Evolutionary conservation across 2,888 invertebrate species (phyloP).

Genomic region (Erpobdella octoculata): DNA sequence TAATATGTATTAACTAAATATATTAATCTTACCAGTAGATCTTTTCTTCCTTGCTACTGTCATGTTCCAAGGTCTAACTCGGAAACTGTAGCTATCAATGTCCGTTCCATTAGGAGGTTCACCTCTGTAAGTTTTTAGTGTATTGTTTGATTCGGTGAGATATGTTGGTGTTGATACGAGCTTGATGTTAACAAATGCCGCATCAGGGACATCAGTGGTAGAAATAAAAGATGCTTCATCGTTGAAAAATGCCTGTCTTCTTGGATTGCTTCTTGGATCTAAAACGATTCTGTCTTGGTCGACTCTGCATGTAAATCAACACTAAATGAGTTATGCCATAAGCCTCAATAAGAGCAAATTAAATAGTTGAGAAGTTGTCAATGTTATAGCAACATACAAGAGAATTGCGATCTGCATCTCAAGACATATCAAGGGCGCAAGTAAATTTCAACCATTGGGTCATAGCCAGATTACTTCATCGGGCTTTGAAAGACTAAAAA

Average conservation of each 20-base stretch:
- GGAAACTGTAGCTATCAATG: not conserved
- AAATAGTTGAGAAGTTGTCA: too few species aligned
- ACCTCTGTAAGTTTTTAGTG: not conserved
- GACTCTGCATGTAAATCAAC: not conserved
- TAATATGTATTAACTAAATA: not conserved
- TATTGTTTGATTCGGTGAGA: not conserved
- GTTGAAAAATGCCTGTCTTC: not conserved
- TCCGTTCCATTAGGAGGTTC: not conserved
- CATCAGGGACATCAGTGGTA: not conserved
- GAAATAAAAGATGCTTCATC: not conserved
- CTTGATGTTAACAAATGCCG: slow-evolving; percentile 3
- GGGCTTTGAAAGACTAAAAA: too few species aligned
- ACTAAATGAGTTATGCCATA: too few species aligned
- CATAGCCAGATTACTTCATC: too few species aligned
- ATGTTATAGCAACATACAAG: too few species aligned
- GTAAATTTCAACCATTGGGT: too few species aligned
- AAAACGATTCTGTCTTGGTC: not conserved
- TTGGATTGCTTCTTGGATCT: slow-evolving; percentile 2
- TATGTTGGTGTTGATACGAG: not conserved
- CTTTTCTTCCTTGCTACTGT: not conserved
- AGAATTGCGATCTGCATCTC: too few species aligned
- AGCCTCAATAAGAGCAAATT: too few species aligned
- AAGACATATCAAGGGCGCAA: too few species aligned
- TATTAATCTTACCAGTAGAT: not conserved
- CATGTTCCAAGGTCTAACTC: not conserved